These are phyloP conservation scores for Strigamia maritima DNA, from an alignment of 2,888 invertebrate species.

Conservation along the genomic window DNA sequence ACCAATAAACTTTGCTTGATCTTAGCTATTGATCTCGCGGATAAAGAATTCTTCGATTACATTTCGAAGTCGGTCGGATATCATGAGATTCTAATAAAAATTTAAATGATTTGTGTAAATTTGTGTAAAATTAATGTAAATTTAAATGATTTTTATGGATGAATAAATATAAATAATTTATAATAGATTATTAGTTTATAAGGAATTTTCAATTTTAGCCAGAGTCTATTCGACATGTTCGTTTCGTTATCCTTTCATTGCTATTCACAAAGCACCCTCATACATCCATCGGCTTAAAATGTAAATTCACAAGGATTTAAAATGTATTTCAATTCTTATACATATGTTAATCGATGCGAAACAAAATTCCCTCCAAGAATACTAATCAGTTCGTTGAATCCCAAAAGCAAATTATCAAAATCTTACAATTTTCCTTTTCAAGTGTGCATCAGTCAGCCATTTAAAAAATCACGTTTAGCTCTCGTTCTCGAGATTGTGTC, in stretches of 20 bases:
- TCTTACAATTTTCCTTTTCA: background rate
- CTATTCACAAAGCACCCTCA: background rate
- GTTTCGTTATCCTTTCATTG: background rate
- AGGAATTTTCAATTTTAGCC: background rate
- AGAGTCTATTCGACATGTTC: background rate
- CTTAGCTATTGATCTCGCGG: too few species aligned
- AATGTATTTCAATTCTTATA: slow-evolving; percentile 19
- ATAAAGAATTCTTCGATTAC: too few species aligned
- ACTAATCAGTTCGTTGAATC: slow-evolving; percentile 6
- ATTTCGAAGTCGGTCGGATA: too few species aligned
- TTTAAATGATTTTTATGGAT: too few species aligned
- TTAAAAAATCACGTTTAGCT: background rate
- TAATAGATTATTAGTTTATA: too few species aligned
- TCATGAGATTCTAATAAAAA: too few species aligned
- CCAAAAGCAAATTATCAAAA: slow-evolving; percentile 1
- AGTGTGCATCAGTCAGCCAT: background rate
- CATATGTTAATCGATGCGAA: slow-evolving; percentile 3
- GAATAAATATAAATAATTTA: too few species aligned
- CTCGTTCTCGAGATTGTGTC: background rate
- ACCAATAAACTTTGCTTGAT: too few species aligned
- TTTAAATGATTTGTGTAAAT: too few species aligned
- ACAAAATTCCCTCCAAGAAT: background rate
- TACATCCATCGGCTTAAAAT: slow-evolving; percentile 5
- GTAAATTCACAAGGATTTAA: slow-evolving; percentile 13
- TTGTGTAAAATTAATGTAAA: too few species aligned